Percentiles rank a stretch among this genome's conserved stretches.
phyloP scores from a whole-genome alignment of 2,797 vertebrate genomes.

The Kryptopterus vitreolus region DNA sequence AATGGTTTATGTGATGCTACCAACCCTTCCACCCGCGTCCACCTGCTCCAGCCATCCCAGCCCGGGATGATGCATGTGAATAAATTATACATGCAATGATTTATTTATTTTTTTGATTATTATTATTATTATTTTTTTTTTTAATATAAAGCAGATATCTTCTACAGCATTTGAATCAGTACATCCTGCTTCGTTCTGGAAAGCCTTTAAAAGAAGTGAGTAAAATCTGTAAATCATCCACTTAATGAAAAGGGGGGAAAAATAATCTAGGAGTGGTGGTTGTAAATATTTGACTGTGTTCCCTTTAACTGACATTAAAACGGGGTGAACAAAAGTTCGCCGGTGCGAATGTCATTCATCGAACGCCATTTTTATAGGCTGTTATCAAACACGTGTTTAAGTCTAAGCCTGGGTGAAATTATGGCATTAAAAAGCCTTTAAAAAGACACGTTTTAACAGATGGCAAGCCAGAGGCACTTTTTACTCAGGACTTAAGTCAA shows the following conservation, averaged over 20 bases:
- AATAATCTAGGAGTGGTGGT: too few species aligned
- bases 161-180: neutral
- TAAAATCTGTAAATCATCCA: neutral
- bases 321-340: neutral
- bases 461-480: slow-evolving; percentile 1
- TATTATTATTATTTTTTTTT: too few species aligned
- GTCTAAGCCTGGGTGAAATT: neutral
- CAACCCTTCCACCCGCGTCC: too few species aligned
- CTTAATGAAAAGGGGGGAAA: neutral
- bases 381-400: neutral
- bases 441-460: slow-evolving; percentile 5
- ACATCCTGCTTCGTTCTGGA: neutral
- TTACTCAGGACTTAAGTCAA: neutral
- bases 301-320: neutral
- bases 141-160: neutral
- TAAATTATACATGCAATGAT: neutral
- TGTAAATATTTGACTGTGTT: neutral
- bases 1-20: neutral
- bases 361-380: neutral
- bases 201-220: neutral
- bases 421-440: neutral
- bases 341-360: neutral
- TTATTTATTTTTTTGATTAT: too few species aligned
- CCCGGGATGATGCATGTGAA: neutral
- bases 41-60: too few species aligned